These are phyloP conservation scores for Osedax fenrisi DNA, from an alignment of 2,888 invertebrate species.

Conservation along the genomic window DNA sequence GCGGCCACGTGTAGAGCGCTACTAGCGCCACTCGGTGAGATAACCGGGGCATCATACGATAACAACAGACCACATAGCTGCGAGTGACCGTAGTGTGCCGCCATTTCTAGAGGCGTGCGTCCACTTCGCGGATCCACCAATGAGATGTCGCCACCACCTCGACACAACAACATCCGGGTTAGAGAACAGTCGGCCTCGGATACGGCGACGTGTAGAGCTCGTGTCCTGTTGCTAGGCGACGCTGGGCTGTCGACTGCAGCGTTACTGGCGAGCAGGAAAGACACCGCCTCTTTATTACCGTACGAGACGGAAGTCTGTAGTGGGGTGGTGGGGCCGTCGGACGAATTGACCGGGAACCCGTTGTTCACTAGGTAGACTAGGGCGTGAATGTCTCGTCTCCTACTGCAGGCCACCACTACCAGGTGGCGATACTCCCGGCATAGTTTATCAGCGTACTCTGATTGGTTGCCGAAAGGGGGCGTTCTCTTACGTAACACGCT, in stretches of 20 bases:
- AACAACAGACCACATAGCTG: not conserved
- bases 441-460: not conserved
- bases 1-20: not conserved
- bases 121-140: not conserved
- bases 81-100: not conserved
- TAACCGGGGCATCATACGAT: not conserved
- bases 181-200: not conserved
- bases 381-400: not conserved
- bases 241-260: not conserved
- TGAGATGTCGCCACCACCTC: not conserved
- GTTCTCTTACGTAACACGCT: not conserved
- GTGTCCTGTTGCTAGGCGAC: not conserved
- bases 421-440: not conserved
- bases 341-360: not conserved
- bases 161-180: not conserved
- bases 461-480: not conserved
- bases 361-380: not conserved
- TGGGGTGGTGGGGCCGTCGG: not conserved
- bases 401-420: not conserved
- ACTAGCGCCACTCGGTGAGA: not conserved
- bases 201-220: not conserved
- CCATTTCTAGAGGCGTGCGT: not conserved
- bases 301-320: not conserved
- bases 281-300: not conserved
- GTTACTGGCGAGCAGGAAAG: not conserved